A percentile compares a stretch with the other conserved stretches of the same genome.
phyloP scores from a whole-genome alignment of 1,140 invertebrate species.

The Brachionus sp. region DNA sequence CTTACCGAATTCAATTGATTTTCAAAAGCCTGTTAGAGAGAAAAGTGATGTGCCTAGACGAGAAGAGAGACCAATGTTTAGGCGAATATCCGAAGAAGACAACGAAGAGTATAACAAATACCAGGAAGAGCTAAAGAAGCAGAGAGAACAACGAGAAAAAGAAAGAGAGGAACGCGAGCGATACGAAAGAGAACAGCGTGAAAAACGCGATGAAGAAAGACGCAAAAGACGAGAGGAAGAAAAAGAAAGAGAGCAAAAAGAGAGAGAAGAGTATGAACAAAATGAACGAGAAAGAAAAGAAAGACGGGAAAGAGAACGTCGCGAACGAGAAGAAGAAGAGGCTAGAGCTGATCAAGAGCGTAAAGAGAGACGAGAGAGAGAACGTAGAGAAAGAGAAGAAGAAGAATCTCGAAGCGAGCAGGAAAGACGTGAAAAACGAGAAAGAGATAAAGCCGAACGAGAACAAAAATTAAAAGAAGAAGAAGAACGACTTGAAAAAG shows the following conservation, averaged over 20 bases:
- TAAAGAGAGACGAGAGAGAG: not conserved
- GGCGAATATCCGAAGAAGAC: not conserved
- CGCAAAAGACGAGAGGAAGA: slow-evolving; percentile 5
- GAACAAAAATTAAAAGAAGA: not conserved
- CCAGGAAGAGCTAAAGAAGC: slow-evolving; percentile 6
- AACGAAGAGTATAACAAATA: slow-evolving; percentile 13
- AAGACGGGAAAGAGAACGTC: not conserved
- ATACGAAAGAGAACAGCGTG: not conserved
- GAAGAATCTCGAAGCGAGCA: not conserved
- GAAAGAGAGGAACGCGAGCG: not conserved
- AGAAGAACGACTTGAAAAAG: not conserved
- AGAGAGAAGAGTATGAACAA: not conserved
- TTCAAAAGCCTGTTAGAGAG: not conserved
- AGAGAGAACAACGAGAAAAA: slow-evolving; percentile 8
- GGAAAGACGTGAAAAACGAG: not conserved
- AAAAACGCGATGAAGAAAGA: not conserved
- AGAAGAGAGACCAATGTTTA: not conserved
- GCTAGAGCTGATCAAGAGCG: not conserved
- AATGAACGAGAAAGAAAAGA: not conserved
- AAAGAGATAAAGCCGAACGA: not conserved
- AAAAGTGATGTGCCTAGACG: not conserved
- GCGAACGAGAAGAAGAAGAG: slow-evolving; percentile 28
- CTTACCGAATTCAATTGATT: not conserved
- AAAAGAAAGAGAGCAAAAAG: not conserved
- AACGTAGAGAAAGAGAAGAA: not conserved